Base-by-base conservation (phyloP, 2,113 vertebrate species). In the Alethe diademata region DNA sequence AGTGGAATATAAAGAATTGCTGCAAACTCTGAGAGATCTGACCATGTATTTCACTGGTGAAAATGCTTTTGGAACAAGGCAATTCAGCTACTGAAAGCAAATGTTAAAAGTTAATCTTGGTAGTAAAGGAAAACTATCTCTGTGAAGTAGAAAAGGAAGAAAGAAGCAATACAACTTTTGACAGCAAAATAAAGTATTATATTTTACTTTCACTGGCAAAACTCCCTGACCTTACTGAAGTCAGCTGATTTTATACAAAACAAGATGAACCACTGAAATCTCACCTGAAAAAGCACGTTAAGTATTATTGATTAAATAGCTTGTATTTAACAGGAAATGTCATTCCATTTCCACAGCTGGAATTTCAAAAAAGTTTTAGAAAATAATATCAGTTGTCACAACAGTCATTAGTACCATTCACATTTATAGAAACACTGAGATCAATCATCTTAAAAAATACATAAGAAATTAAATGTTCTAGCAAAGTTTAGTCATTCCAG, bases 191-290 rank as follows among this genome's bases (percentile, higher is more conserved):
- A 91, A 91, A 80, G 45, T 73, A 61, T 65, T 91, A 2, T 93
- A 88, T 94, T 93, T 96, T 79, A 95, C 86, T 96, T 94, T 69
- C 64, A 84, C 60, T 43, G 36, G 89, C 40, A 95, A 75, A 91
- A 78, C 42, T 73, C 80, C 61, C 73, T 85, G 61, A 65, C 57
- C 50, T 42, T 78, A 69, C 36, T 42, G 19, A 89, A 75, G 85
- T 78, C 82, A 92, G 48, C 51, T 71, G 58, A 66, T 62, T 71
- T 95, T 80, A 92, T 89, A 91, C 54, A 94, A 92, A 94, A 90
- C 42, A 61, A 87, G n/a, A 76, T 58, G 50, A 82, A 82, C 78
- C 56, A 86, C 78, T 88, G 67, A 92, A 91, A 69, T 61, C 31
- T 45, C 61, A 95, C 65, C 73, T 91, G 69, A 66, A 93, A 96